Evolutionary conservation across 2,888 invertebrate genomes (phyloP), one percentile per base, ranked within the genome.

Genomic region (Apotomis turbidana): DNA sequence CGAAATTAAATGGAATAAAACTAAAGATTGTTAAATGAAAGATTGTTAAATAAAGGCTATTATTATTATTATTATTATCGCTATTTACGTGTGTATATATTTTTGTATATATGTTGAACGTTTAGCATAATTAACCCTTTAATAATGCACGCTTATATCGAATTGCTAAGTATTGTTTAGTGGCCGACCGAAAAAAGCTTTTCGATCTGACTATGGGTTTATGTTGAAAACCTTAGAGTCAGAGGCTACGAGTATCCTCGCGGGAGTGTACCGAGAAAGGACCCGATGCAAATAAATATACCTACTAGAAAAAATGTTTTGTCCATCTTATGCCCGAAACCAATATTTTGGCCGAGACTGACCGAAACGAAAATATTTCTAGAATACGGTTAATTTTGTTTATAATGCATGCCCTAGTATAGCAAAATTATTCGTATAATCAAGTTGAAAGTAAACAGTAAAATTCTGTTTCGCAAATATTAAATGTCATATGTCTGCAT

Each of bases 11-110:
- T n/a, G n/a, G n/a, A n/a, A n/a, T n/a, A n/a, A n/a, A n/a, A n/a
- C n/a, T n/a, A n/a, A n/a, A n/a, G n/a, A n/a, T n/a, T n/a, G n/a
- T n/a, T n/a, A n/a, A n/a, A n/a, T n/a, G n/a, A n/a, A n/a, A n/a
- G n/a, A n/a, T n/a, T n/a, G n/a, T n/a, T n/a, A n/a, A n/a, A n/a
- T n/a, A n/a, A n/a, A n/a, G n/a, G n/a, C n/a, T n/a, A n/a, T n/a
- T n/a, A n/a, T 13, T 59, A 27, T 67, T 52, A 41, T 66, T 54
- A n/a, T n/a, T 38, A 41, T 36, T 36, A 49, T 46, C n/a, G 71
- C 67, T 67, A 67, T 71, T 68, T 71, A 62, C 57, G n/a, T n/a
- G 61, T 61, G 57, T 68, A 36, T 71, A 57, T 62, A 27, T 49
- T 44, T 63, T 54, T 55, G 10, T 51, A 49, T 63, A 5, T 52